Conservation (phyloP, 2,888 invertebrate species). For the Epinotia demarniana region DNA sequence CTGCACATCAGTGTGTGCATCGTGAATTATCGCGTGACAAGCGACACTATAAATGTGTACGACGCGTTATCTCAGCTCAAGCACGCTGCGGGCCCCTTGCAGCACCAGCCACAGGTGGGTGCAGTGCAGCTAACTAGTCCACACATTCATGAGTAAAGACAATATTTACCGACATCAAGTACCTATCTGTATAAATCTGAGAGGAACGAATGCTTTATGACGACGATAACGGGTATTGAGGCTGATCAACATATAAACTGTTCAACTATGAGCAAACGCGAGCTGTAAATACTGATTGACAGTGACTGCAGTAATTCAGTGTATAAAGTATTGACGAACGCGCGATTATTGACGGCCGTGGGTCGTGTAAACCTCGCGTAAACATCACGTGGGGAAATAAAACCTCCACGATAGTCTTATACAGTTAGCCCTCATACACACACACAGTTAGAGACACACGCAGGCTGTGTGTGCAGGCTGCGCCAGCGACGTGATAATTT, state of each 20-base stretch:
- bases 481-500: conserved; percentile 38
- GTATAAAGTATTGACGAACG: neutral
- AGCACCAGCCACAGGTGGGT: neutral
- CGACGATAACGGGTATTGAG: neutral
- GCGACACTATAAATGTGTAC: conserved; percentile 6
- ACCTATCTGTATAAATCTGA: neutral
- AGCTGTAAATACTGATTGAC: neutral
- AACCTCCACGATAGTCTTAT: conserved; percentile 18
- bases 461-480: neutral
- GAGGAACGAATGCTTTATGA: neutral
- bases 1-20: neutral
- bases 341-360: neutral
- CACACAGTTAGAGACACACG: neutral
- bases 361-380: conserved; percentile 4
- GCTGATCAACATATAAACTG: conserved; percentile 1
- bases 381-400: conserved; percentile 16
- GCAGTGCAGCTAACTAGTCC: neutral
- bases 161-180: neutral
- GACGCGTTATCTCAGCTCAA: neutral
- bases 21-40: neutral
- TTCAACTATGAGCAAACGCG: neutral
- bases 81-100: neutral
- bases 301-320: neutral
- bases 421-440: conserved; percentile 38
- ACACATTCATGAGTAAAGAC: neutral